Base-by-base conservation (phyloP, 2,888 invertebrate genomes). In the Malachius bipustulatus region DNA sequence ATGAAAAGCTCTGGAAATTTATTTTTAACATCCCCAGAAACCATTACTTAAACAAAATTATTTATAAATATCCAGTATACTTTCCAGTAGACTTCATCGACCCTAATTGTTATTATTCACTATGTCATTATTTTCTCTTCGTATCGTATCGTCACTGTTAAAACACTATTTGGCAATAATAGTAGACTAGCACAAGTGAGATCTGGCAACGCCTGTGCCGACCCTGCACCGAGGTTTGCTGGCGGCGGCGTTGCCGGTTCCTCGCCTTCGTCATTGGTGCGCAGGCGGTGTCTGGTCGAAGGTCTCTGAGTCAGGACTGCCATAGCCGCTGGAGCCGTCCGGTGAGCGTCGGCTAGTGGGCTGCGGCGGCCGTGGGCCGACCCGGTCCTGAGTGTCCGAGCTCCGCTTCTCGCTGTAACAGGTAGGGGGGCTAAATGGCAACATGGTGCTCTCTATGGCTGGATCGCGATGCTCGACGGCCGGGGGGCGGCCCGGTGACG, bases 311-410 rank as follows among this genome's bases (percentile, higher is more conserved):
- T 79, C 78, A 15, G 82, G 82, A 62, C 81, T 81, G 50, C 82
- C 82, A 64, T 82, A 82, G 2, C 82, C 82, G 58, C 80, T 81
- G 52, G 80, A 80, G 14, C 78, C 77, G 59, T 82, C 82, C 51
- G 82, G 82, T 16, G 62, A 51, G 38, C 47, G 52, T 35, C 37
- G 78, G 77, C 16, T 76, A 34, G 62, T 65, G 46, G 49, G 58
- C 57, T 53, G 59, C 55, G 51, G 59, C 60, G 52, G 61, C 52
- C 57, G 60, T 60, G 48, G 61, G 59, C 47, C 59, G 54, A 48
- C 57, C 47, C 45, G 52, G 49, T 48, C 47, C 45, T 44, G 46
- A 49, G 47, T 54, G 52, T 51, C 51, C 50, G 44, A 51, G 52
- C 38, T 51, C 36, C 24, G 55, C 59, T 61, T 63, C 60, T 57